Conservation (phyloP, 64 coral and sea anemone species). For the Stichodactyla helianthus region DNA sequence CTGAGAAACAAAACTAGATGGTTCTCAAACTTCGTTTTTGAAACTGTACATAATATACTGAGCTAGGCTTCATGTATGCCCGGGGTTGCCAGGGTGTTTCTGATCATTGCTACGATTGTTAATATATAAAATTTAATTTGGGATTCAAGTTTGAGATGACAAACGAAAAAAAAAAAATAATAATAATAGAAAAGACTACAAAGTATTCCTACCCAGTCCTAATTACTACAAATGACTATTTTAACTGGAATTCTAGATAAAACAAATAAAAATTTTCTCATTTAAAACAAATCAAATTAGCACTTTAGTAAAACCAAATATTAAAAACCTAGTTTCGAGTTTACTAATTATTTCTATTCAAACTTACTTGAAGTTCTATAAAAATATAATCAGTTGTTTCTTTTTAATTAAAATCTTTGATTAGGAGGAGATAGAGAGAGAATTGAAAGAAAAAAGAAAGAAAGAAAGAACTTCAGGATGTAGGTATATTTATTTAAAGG, state of each 20-base stretch:
- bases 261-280: not conserved
- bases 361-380: not conserved
- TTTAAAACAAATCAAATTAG: not conserved
- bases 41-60: not conserved
- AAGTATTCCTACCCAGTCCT: not conserved
- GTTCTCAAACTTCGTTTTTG: too few relatives aligned
- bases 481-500: too few relatives aligned
- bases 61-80: not conserved
- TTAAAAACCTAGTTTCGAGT: not conserved
- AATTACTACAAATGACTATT: not conserved
- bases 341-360: not conserved
- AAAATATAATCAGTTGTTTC: not conserved
- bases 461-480: not conserved
- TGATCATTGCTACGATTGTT: not conserved
- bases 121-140: not conserved
- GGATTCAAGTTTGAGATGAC: not conserved
- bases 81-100: not conserved
- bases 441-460: not conserved
- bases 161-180: not conserved
- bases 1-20: too few relatives aligned
- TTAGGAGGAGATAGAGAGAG: not conserved
- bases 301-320: not conserved
- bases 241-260: not conserved
- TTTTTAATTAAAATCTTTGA: not conserved
- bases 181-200: too few relatives aligned